Percentiles rank a stretch among this genome's conserved stretches.
Evolutionary conservation across 2,888 invertebrate genomes (phyloP).

Genomic region (Notodonta ziczac): DNA sequence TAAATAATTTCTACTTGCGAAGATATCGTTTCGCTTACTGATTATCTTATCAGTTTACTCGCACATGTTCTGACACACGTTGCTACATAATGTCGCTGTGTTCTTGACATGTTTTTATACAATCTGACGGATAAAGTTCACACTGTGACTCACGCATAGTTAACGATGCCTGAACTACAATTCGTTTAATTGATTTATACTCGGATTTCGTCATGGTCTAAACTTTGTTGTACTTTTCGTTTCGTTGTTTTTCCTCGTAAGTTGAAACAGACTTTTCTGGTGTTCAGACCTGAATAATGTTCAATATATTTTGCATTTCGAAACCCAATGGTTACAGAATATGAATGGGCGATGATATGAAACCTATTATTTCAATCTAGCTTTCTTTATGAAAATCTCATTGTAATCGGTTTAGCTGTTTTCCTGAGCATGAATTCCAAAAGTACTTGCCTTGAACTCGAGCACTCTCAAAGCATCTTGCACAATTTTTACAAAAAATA

Average conservation of each 20-base stretch:
- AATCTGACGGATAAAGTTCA: neutral
- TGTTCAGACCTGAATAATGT: neutral
- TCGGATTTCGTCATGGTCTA: neutral
- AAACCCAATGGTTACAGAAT: no score
- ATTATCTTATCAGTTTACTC: constrained; percentile 15
- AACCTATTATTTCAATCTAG: no score
- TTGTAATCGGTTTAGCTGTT: no score
- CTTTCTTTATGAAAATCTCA: no score
- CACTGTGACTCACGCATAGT: neutral
- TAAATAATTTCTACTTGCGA: no score
- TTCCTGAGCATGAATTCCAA: no score
- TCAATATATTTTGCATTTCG: no score
- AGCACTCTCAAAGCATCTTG: no score
- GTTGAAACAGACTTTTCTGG: neutral
- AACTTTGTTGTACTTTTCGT: neutral
- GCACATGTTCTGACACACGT: constrained; percentile 5
- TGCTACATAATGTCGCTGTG: constrained; percentile 12
- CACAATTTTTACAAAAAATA: no score
- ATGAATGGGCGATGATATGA: no score
- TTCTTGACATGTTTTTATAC: constrained; percentile 15
- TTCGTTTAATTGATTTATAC: neutral
- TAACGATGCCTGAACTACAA: neutral
- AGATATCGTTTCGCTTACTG: constrained; percentile 6
- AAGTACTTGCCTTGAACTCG: no score
- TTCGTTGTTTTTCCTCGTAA: neutral